These are phyloP conservation scores for Patella pellucida DNA, from an alignment of 2,888 invertebrate genomes.

Conservation along the genomic window DNA sequence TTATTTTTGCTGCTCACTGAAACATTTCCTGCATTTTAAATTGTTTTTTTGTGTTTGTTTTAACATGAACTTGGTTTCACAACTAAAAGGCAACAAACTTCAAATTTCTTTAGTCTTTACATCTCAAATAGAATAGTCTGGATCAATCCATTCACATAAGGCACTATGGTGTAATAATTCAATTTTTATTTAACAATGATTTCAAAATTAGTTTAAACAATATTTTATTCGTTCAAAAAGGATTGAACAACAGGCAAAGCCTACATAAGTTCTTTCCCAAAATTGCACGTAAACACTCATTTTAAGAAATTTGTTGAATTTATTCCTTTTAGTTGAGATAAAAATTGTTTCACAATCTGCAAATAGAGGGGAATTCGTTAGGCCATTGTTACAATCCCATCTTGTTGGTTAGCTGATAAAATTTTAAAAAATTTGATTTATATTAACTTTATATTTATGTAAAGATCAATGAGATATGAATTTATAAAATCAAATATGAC, in stretches of 20 bases:
- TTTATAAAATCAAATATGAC: background rate
- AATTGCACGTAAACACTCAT: no score
- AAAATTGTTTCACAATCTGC: slow-evolving; percentile 1
- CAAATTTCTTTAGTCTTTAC: no score
- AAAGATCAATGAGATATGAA: background rate
- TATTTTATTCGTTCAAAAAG: no score
- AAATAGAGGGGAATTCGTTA: slow-evolving; percentile 8
- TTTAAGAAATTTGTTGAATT: background rate
- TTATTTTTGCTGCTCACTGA: background rate
- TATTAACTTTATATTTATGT: no score
- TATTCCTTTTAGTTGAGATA: slow-evolving; percentile 1
- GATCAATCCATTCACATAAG: no score
- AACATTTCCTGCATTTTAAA: background rate
- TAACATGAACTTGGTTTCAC: background rate
- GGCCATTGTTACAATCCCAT: background rate
- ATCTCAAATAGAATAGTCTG: no score
- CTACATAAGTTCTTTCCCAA: no score
- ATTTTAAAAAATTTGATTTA: no score
- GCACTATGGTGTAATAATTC: no score
- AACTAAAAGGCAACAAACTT: slow-evolving; percentile 3
- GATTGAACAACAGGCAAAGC: no score
- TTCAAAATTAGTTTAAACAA: no score
- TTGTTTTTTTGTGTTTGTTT: background rate
- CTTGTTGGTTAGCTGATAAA: background rate
- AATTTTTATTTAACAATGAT: no score